A percentile compares a stretch with the other conserved stretches of the same genome.
Evolutionary conservation across 2,113 vertebrate species (phyloP).

Genomic region (Dicrurus megarhynchus): DNA sequence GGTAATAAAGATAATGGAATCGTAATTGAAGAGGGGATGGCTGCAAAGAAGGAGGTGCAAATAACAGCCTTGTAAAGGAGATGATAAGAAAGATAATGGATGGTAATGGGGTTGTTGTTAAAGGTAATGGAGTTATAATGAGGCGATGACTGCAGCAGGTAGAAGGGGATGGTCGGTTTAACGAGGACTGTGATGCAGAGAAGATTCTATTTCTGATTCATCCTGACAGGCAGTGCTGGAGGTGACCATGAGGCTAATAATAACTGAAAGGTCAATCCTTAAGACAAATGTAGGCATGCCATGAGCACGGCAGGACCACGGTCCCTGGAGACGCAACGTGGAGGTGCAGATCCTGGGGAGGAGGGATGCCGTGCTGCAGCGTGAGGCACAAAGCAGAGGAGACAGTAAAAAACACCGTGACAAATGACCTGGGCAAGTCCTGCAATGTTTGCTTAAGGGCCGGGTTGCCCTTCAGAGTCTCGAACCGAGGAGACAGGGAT

Average conservation of each 20-base stretch:
- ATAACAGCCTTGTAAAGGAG: constrained; percentile 63
- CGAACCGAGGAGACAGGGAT: not conserved
- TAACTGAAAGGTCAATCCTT: constrained; percentile 24
- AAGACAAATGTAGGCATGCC: constrained; percentile 4
- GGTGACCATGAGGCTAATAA: constrained; percentile 28
- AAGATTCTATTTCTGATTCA: constrained; percentile 7
- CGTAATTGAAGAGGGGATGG: constrained; percentile 72
- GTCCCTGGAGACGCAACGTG: not conserved
- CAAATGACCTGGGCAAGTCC: not conserved
- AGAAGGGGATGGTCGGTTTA: constrained; percentile 47
- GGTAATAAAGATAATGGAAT: constrained; percentile 76
- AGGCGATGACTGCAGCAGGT: constrained; percentile 31
- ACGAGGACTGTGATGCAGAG: constrained; percentile 13
- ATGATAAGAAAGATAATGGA: constrained; percentile 67
- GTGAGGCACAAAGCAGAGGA: not conserved
- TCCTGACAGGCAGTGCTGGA: not conserved
- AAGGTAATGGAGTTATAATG: constrained; percentile 77
- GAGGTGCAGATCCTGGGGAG: not conserved
- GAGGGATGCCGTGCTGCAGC: not conserved
- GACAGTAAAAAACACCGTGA: not conserved
- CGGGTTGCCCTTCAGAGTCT: not conserved
- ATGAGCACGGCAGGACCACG: not conserved
- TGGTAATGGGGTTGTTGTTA: constrained; percentile 64
- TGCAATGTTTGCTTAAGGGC: not conserved
- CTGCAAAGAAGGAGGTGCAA: constrained; percentile 68